Base-by-base conservation (phyloP, 2,113 vertebrate genomes). In the Cheirogaleus medius region DNA sequence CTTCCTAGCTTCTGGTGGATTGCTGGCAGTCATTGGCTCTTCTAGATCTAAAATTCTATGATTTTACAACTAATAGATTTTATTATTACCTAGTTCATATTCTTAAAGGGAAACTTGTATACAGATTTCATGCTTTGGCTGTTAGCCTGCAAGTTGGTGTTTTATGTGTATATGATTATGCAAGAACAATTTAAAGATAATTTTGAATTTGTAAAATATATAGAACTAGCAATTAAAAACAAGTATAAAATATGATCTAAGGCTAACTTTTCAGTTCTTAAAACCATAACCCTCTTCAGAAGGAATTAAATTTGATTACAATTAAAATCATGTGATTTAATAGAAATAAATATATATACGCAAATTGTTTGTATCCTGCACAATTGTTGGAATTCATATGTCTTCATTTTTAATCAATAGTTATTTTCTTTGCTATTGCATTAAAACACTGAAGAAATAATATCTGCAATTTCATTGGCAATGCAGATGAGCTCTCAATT, bases 341-440 rank as follows among this genome's bases (percentile, higher is more conserved):
- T 52, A 84, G 69, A 49, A 93, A 71, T 71, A 82, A 78, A 95
- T 71, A 84, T 44, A 74, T 37, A 77, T 68, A 80, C 82, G 42
- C 25, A 95, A 93, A 83, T 92, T 71, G 34, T 90, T 95, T 93
- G 25, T 84, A 56, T 10, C 47, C 8, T 68, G 49, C 27, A 83
- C 20, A 76, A 44, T 76, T 83, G 92, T 81, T 94, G 39, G 7
- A 77, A 87, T 92, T 96, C 44, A 71, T 86, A 42, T 83, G 15
- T 92, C 18, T 97, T 91, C 34, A 93, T 69, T 97, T 96, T 89
- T 85, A 87, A 84, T 87, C 69, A 92, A 34, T 97, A 89, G n/a
- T 94, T 47, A 97, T 88, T 96, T 87, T 91, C 7, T 71, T 68
- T 97, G 60, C 81, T 95, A 90, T 64, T 94, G 42, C 44, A 97